Evolutionary conservation across 2,797 vertebrate genomes (phyloP).

Genomic region (Phoxinus dragarum): DNA sequence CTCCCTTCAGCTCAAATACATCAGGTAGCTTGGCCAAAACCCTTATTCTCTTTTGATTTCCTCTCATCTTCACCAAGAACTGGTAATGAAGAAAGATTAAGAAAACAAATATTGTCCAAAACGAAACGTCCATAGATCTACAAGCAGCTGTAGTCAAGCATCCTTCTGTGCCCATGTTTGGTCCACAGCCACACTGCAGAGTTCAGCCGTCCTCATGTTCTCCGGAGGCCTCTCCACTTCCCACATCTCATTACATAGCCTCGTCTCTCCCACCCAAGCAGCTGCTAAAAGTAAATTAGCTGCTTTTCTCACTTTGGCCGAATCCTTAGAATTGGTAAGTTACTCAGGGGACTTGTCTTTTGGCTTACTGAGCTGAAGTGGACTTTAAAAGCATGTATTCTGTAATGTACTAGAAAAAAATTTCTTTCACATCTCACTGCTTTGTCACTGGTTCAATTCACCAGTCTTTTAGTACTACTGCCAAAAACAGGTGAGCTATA

Average conservation of each 20-base stretch:
- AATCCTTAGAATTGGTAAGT: not conserved
- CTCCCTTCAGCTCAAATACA: not conserved
- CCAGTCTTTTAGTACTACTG: not conserved
- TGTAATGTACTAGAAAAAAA: not conserved
- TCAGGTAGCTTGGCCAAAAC: not conserved
- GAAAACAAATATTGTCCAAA: not conserved
- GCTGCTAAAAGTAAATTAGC: constrained; percentile 39
- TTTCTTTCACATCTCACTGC: not conserved
- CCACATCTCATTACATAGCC: constrained; percentile 38
- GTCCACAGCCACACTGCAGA: constrained; percentile 8
- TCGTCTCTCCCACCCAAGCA: constrained; percentile 30
- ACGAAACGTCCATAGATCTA: not conserved
- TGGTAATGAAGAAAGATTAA: not conserved
- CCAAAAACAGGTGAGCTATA: not conserved
- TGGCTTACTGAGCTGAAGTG: constrained; percentile 8
- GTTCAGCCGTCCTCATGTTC: not conserved
- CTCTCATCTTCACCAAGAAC: not conserved
- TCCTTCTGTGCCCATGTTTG: constrained; percentile 20
- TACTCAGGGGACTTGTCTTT: constrained; percentile 8
- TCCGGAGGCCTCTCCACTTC: constrained; percentile 23
- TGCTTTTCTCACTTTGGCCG: not conserved
- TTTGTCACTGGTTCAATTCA: not conserved
- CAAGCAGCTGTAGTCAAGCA: not conserved
- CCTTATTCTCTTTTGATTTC: not conserved
- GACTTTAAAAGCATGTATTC: constrained; percentile 8